A percentile compares a stretch with the other conserved stretches of the same genome.
Conservation (phyloP, 2,113 vertebrate genomes). For the Halcyon senegalensis region DNA sequence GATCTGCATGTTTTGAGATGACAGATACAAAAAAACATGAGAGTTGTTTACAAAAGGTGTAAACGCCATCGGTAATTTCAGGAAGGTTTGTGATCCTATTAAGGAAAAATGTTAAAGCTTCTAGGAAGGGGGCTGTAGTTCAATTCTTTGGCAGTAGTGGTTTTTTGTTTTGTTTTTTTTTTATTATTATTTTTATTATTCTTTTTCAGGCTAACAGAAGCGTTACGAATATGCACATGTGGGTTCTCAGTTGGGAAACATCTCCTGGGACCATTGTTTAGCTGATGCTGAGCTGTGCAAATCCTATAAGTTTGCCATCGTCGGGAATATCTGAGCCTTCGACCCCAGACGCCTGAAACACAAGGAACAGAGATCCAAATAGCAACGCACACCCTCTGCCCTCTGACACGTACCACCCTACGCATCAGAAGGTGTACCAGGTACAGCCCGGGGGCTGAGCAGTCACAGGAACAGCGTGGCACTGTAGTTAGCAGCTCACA, state of each 20-base stretch:
- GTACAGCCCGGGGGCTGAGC: not conserved
- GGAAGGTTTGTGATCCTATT: slow-evolving; percentile 67
- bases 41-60: slow-evolving; percentile 71
- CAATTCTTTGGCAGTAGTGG: slow-evolving; percentile 98
- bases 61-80: slow-evolving; percentile 59
- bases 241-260: slow-evolving; percentile 68
- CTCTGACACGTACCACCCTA: accelerated
- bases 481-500: not conserved
- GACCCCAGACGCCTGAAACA: slow-evolving; percentile 89
- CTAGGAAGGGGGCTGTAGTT: slow-evolving; percentile 76
- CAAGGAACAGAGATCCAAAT: slow-evolving; percentile 44
- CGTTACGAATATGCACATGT: slow-evolving; percentile 79
- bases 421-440: not conserved
- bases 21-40: slow-evolving; percentile 68
- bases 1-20: slow-evolving; percentile 79
- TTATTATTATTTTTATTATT: not conserved
- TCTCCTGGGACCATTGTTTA: slow-evolving; percentile 80
- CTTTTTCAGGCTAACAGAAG: slow-evolving; percentile 85
- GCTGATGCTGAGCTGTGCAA: slow-evolving; percentile 98
- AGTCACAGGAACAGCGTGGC: not conserved
- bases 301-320: slow-evolving; percentile 95
- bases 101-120: slow-evolving; percentile 75
- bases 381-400: not conserved
- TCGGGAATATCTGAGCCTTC: slow-evolving; percentile 95
- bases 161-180: not conserved